phyloP scores from a whole-genome alignment of 1,140 invertebrate genomes.

The Homalodisca vitripennis region DNA sequence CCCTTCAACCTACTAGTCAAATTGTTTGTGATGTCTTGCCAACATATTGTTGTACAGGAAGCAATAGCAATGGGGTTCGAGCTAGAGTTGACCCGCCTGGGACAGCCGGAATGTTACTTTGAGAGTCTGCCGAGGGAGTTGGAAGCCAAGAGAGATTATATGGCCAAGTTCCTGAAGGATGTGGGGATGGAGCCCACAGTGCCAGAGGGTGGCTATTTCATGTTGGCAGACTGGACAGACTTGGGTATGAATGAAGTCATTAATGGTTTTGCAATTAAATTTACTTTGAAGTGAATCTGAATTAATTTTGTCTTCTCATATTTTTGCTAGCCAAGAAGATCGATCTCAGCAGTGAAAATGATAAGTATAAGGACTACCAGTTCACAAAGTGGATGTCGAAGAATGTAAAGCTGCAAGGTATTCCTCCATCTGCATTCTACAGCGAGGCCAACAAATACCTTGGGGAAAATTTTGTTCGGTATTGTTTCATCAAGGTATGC shows the following conservation, averaged over 20 bases:
- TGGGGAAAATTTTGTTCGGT: constrained; percentile 85
- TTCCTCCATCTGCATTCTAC: constrained; percentile 95
- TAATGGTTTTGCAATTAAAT: neutral
- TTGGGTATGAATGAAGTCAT: constrained; percentile 52
- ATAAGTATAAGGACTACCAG: constrained; percentile 79
- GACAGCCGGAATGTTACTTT: constrained; percentile 83
- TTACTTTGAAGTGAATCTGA: neutral
- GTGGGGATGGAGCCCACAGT: constrained; percentile 88
- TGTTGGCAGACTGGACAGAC: constrained; percentile 89
- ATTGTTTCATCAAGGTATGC: constrained; percentile 90
- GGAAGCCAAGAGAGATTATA: constrained; percentile 78
- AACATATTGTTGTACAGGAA: constrained; percentile 61
- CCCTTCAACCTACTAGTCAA: no score
- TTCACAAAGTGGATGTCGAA: constrained; percentile 96
- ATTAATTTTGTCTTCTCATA: neutral
- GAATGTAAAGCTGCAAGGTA: constrained; percentile 88
- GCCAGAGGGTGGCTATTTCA: constrained; percentile 96
- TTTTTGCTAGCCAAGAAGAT: constrained; percentile 22
- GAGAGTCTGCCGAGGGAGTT: constrained; percentile 74
- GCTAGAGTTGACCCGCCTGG: constrained; percentile 70
- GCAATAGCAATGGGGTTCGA: constrained; percentile 90
- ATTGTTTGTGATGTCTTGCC: no score
- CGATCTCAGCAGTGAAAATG: constrained; percentile 60
- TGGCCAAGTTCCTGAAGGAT: constrained; percentile 73
- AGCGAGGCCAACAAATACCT: constrained; percentile 75